These are phyloP conservation scores for Zaprionus obscuricornis DNA, from an alignment of 2,888 invertebrate genomes.

Conservation along the genomic window DNA sequence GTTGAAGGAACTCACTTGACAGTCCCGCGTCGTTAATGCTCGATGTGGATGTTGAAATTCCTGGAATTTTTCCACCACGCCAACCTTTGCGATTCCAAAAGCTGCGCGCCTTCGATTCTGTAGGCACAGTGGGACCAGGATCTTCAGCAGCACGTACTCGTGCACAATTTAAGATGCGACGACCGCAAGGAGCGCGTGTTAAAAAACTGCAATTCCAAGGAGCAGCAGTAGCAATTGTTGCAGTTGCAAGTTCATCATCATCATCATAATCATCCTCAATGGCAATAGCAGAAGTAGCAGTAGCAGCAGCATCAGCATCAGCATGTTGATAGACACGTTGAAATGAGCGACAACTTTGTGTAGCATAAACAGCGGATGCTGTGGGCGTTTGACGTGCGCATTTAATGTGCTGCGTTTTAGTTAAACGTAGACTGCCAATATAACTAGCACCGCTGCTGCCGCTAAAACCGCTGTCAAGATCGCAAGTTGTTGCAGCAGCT, in stretches of 20 bases:
- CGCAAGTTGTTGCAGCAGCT: constrained; percentile 27
- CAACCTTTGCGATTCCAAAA: constrained; percentile 91
- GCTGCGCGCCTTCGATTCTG: constrained; percentile 82
- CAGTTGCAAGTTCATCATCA: constrained; percentile 30
- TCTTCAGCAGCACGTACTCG: constrained; percentile 85
- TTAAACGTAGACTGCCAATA: constrained; percentile 87
- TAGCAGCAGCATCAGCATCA: constrained; percentile 2
- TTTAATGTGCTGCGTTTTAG: constrained; percentile 81
- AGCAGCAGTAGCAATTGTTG: not conserved
- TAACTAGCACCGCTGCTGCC: constrained; percentile 93
- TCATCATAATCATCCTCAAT: no score
- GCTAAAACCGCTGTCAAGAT: constrained; percentile 92
- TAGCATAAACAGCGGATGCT: constrained; percentile 70
- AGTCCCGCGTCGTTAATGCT: constrained; percentile 88
- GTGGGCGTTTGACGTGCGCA: constrained; percentile 68
- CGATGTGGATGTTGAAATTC: constrained; percentile 89
- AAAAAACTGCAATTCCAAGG: constrained; percentile 62
- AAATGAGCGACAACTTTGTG: constrained; percentile 82
- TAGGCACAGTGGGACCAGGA: constrained; percentile 80
- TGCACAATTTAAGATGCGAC: constrained; percentile 81
- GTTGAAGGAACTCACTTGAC: constrained; percentile 85
- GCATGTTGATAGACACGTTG: constrained; percentile 67
- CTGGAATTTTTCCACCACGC: constrained; percentile 91
- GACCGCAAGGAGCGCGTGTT: constrained; percentile 83
- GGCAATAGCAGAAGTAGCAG: no score